Evolutionary conservation across 2,113 vertebrate genomes (phyloP), one percentile per base, ranked within the genome.

Genomic region (Dicentrarchus labrax): DNA sequence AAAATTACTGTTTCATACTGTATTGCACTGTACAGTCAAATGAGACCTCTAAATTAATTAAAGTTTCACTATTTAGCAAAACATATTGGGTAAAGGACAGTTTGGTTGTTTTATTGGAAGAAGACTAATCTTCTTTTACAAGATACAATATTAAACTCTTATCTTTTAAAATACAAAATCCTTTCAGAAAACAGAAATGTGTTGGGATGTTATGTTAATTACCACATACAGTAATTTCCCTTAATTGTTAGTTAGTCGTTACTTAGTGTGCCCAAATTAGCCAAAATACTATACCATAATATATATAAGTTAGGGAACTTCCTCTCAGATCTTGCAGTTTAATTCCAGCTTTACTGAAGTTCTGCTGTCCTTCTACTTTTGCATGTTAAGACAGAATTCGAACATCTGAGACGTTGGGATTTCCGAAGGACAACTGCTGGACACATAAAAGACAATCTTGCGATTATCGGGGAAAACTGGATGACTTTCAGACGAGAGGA

Each of bases 401-500:
- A 82, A 81, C 79, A 56, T 91, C 84, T 69, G 54, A 75, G 81
- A 90, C 74, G 38, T 88, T 76, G 72, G 76, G 87, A 89, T 91
- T 88, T 89, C 77, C 88, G 78, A 88, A 94, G 94, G 95, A 93
- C 94, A 48, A 88, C 86, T 45, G 50, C 75, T 86, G 85, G 88
- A 93, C 91, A 90, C 88, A 90, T 92, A 93, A 94, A 95, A 92
- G 91, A 93, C 93, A 94, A 94, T 94, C 89, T 89, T 88, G 90
- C 89, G 93, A 94, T 95, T 94, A 95, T 94, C 90, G 86, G 81
- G 89, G 91, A 93, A 94, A 93, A 94, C 85, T 87, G 92, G 90
- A 95, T 94, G 94, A 94, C 92, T 95, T 95, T 95, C 94, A 95
- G 93, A 94, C 88, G 87, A 86, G 89, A 74, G 91, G 92, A 94